Conservation (phyloP, 92 coral and sea anemone genomes). For the Hydrozoanthus gracilis region DNA sequence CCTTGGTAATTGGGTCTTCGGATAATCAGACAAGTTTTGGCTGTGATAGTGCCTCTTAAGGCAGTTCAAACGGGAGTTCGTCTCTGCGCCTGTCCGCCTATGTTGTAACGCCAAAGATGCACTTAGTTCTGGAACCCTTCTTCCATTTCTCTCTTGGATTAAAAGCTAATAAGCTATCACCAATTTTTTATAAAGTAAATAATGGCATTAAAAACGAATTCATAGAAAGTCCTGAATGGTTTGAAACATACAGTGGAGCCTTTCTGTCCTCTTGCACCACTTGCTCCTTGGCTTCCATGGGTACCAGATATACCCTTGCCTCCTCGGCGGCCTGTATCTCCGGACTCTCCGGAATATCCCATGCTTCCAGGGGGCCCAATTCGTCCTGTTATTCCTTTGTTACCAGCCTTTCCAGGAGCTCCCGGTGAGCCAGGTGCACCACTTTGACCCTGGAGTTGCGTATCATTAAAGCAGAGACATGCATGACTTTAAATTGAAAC, state of each 20-base stretch:
- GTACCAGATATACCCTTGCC: slow-evolving; percentile 22
- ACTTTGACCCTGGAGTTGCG: background rate
- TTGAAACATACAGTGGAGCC: slow-evolving; percentile 29
- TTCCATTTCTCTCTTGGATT: too few relatives aligned
- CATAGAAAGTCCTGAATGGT: background rate
- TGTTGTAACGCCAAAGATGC: too few relatives aligned
- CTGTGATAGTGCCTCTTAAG: too few relatives aligned
- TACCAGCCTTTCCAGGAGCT: slow-evolving; percentile 8
- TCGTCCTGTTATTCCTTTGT: slow-evolving; percentile 9
- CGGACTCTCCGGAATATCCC: slow-evolving; percentile 32
- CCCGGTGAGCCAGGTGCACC: slow-evolving; percentile 42
- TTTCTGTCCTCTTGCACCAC: slow-evolving; percentile 23
- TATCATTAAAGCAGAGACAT: background rate
- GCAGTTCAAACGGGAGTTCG: too few relatives aligned
- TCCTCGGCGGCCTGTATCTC: slow-evolving; percentile 2
- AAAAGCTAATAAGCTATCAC: background rate
- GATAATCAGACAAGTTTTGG: too few relatives aligned
- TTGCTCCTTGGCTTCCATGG: background rate
- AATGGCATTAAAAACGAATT: background rate
- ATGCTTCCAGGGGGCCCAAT: slow-evolving; percentile 9
- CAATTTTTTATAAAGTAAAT: background rate
- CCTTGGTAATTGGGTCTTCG: too few relatives aligned
- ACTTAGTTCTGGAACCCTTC: too few relatives aligned
- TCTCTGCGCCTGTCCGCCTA: too few relatives aligned
- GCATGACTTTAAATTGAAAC: too few relatives aligned